Conservation (phyloP, 2,888 invertebrate genomes). For the Drosophila imparisetae region DNA sequence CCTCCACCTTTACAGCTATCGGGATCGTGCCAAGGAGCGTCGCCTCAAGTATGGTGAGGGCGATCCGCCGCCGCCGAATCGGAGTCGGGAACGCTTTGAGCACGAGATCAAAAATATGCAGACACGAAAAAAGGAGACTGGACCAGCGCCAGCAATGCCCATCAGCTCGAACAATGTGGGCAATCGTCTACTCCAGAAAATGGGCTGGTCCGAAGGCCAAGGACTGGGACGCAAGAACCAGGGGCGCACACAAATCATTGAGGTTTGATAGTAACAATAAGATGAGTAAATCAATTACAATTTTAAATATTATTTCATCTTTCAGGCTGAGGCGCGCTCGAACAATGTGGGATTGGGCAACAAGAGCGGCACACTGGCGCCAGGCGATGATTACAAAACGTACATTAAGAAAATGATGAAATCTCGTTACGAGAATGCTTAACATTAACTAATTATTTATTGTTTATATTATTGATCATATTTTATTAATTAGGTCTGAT, state of each 20-base stretch:
- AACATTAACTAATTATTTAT: constrained; percentile 29
- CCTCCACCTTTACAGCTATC: constrained; percentile 86
- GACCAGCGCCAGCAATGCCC: constrained; percentile 82
- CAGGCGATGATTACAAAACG: constrained; percentile 84
- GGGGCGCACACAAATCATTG: constrained; percentile 96
- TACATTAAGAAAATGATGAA: constrained; percentile 85
- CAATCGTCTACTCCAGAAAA: constrained; percentile 97
- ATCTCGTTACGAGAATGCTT: constrained; percentile 84
- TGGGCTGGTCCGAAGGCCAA: constrained; percentile 99
- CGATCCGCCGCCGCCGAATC: constrained; percentile 89
- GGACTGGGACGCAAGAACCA: constrained; percentile 97
- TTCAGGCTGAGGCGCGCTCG: constrained; percentile 85
- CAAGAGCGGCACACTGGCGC: constrained; percentile 85
- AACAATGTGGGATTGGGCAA: constrained; percentile 94
- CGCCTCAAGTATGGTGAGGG: constrained; percentile 96
- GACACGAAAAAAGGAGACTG: constrained; percentile 76
- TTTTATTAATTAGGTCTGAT: neutral
- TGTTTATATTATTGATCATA: neutral
- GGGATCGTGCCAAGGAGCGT: constrained; percentile 98
- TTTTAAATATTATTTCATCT: neutral
- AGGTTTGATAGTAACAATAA: constrained; percentile 85
- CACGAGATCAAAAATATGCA: constrained; percentile 86
- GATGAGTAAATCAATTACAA: neutral
- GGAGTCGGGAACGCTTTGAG: constrained; percentile 90
- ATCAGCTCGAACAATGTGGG: constrained; percentile 96